phyloP scores from a whole-genome alignment of 2,113 vertebrate genomes.

The Antigone vipio region DNA sequence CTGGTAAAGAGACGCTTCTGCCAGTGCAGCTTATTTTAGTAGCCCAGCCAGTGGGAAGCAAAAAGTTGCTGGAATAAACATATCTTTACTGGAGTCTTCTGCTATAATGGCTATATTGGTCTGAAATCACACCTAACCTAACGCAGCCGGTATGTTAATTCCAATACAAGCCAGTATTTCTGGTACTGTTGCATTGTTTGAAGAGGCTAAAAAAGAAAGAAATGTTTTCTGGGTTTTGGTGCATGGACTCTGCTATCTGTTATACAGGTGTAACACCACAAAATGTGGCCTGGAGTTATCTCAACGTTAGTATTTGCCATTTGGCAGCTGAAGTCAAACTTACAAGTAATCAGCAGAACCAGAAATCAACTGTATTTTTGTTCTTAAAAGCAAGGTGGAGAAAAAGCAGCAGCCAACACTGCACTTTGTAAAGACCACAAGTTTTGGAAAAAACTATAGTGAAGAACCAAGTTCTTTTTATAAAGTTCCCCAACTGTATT shows the following conservation, averaged over 20 bases:
- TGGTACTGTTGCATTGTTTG: background rate
- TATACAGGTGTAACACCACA: background rate
- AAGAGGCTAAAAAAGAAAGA: background rate
- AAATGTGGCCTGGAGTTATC: background rate
- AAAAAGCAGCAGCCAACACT: background rate
- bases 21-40: background rate
- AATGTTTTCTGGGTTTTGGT: background rate
- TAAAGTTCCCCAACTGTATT: background rate
- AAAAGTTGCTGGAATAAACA: background rate
- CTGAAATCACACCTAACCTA: background rate
- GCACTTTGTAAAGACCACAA: background rate
- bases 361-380: slow-evolving; percentile 37
- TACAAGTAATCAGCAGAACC: slow-evolving; percentile 17
- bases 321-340: background rate
- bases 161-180: background rate
- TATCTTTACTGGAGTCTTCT: background rate
- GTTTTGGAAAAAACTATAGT: background rate
- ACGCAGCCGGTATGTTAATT: background rate
- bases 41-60: background rate
- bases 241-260: background rate
- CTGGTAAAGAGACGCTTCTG: background rate
- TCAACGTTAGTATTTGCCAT: background rate
- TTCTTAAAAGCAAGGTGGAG: background rate
- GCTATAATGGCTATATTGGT: background rate
- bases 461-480: background rate